Conservation (phyloP, 2,113 vertebrate species). For the Symphodus melops region DNA sequence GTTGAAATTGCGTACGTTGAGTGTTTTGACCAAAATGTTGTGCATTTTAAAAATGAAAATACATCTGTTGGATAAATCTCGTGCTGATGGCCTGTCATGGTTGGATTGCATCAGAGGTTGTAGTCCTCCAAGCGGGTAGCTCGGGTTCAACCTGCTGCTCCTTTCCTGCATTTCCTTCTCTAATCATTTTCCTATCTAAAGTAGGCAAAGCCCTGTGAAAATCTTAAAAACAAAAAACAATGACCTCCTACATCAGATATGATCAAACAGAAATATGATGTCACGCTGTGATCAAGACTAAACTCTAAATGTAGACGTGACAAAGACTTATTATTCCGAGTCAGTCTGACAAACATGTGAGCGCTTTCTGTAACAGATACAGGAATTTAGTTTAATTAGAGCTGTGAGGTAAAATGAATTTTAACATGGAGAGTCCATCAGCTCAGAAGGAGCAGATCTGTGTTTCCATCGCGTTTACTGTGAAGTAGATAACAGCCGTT, state of each 20-base stretch:
- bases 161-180: no score
- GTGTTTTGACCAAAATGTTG: no score
- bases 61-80: no score
- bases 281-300: conserved; percentile 1
- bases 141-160: no score
- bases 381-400: not conserved
- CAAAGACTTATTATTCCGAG: not conserved
- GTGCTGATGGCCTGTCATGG: no score
- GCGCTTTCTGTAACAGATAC: not conserved
- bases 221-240: conserved; percentile 1
- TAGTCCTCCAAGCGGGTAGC: no score
- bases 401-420: not conserved
- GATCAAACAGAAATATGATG: conserved; percentile 43
- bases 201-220: no score
- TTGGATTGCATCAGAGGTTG: no score
- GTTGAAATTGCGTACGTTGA: no score
- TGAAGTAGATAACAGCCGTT: not conserved
- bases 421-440: not conserved
- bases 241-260: conserved; percentile 4
- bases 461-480: conserved; percentile 26
- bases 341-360: not conserved
- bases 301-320: conserved; percentile 10
- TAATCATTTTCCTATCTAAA: no score
- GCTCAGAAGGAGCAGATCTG: not conserved
- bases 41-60: no score